These are phyloP conservation scores for Felis catus DNA, from an alignment of 2,113 vertebrate genomes.

Conservation along the genomic window F.catus_Fca126_mat1.0 CM031427.1:5453001-5453500, in stretches of 20 bases:
- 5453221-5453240: too few relatives aligned
- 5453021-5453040: not conserved
- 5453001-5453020: not conserved
- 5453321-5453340: conserved; percentile 60
- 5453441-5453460: conserved; percentile 53
- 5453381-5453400: conserved; percentile 60
- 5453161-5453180: conserved; percentile 21
- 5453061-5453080: not conserved
- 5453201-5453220: too few relatives aligned
- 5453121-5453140: not conserved
- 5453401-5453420: not conserved
- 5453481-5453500: conserved; percentile 27
- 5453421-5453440: conserved; percentile 47
- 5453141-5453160: not conserved
- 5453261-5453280: conserved; percentile 73
- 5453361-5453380: conserved; percentile 53
- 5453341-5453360: conserved; percentile 57
- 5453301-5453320: conserved; percentile 51
- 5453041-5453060: too few relatives aligned
- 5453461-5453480: conserved; percentile 63
- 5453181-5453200: conserved; percentile 29
- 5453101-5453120: not conserved
- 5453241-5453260: conserved; percentile 26
- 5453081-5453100: not conserved
- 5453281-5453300: conserved; percentile 77